A percentile compares a stretch with the other conserved stretches of the same genome.
These are phyloP conservation scores for Dreissena polymorpha DNA, from an alignment of 1,140 invertebrate species.

Conservation along the genomic window DNA sequence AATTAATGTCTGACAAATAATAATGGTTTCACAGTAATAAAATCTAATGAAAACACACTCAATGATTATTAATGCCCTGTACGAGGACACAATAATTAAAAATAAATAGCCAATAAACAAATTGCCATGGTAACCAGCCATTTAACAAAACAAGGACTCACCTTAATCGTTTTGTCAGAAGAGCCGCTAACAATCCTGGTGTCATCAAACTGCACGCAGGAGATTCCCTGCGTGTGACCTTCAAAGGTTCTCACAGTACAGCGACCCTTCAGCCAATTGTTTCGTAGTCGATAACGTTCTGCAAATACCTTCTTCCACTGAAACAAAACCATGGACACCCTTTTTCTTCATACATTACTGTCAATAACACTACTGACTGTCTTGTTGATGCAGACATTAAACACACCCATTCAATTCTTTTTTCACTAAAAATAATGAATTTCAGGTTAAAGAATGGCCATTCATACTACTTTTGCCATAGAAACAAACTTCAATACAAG, in stretches of 20 bases:
- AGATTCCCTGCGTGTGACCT: slow-evolving; percentile 80
- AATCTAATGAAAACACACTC: no score
- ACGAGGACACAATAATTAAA: no score
- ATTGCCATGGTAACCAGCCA: no score
- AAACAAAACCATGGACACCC: slow-evolving; percentile 26
- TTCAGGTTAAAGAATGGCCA: no score
- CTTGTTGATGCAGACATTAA: background rate
- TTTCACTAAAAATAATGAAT: no score
- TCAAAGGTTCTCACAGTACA: slow-evolving; percentile 81
- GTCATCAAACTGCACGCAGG: slow-evolving; percentile 83
- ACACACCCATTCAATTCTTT: background rate
- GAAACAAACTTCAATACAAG: no score
- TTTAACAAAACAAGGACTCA: slow-evolving; percentile 55
- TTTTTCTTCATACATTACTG: background rate
- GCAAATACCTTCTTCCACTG: slow-evolving; percentile 80
- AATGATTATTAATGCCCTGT: no score
- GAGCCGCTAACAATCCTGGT: slow-evolving; percentile 82
- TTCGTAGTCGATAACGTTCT: slow-evolving; percentile 76
- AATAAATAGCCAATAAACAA: no score
- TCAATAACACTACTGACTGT: background rate
- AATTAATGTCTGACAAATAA: no score
- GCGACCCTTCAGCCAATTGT: slow-evolving; percentile 77
- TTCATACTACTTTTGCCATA: no score
- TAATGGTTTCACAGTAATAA: no score
- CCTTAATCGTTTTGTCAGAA: slow-evolving; percentile 82